Percentiles rank a stretch among this genome's conserved stretches.
phyloP scores from a whole-genome alignment of 2,113 vertebrate species.

The Pithys albifrons region DNA sequence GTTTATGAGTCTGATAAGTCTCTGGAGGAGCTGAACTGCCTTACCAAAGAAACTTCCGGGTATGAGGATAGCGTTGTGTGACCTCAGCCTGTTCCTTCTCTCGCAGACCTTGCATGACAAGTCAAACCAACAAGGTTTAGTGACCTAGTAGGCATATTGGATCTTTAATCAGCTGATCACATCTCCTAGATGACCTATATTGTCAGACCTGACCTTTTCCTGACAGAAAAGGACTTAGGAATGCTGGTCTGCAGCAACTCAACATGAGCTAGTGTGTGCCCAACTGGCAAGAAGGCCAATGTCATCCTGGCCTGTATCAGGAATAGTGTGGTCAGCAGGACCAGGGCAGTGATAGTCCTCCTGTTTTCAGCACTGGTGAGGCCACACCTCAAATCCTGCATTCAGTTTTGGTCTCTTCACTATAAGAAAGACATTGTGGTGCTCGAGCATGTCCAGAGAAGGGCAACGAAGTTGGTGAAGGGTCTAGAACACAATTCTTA shows the following conservation, averaged over 20 bases:
- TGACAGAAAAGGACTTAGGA: not conserved
- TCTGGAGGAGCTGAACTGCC: not conserved
- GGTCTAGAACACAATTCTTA: not conserved
- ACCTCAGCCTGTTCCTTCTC: not conserved
- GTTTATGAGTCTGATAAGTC: not conserved
- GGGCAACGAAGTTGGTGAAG: accelerated
- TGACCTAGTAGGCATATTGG: not conserved
- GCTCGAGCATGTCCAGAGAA: accelerated
- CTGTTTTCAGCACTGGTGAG: not conserved
- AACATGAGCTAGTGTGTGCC: not conserved
- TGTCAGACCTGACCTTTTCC: not conserved
- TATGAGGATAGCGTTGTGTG: not conserved
- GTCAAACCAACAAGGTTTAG: not conserved
- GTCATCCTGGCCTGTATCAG: not conserved
- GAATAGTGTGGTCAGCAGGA: not conserved
- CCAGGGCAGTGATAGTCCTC: accelerated
- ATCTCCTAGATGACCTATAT: not conserved
- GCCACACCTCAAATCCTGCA: accelerated
- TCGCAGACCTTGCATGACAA: not conserved
- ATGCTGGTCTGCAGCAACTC: accelerated
- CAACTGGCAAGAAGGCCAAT: accelerated
- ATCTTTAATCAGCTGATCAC: not conserved
- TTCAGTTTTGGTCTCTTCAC: not conserved
- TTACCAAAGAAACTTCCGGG: not conserved
- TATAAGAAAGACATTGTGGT: not conserved